Conservation (phyloP, 2,113 vertebrate genomes). For the Otis tarda region DNA sequence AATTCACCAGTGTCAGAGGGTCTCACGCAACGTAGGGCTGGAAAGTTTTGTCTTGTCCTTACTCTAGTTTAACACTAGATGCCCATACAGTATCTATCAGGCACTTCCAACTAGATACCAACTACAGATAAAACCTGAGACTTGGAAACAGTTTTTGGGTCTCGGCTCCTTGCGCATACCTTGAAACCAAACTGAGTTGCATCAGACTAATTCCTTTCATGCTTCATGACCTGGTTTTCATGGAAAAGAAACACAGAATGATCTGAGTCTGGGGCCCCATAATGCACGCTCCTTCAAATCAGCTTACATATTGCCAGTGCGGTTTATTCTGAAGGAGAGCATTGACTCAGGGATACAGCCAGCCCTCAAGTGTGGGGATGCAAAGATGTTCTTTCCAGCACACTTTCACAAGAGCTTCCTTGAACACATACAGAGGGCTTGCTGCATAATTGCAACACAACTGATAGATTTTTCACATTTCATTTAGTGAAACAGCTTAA, state of each 20-base stretch:
- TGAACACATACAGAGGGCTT: neutral
- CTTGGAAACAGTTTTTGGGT: neutral
- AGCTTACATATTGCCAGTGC: neutral
- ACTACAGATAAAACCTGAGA: neutral
- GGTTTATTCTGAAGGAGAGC: neutral
- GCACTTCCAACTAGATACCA: neutral
- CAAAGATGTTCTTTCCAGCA: neutral
- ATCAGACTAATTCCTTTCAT: neutral
- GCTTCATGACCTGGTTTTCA: neutral
- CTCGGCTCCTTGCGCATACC: neutral
- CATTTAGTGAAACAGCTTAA: neutral
- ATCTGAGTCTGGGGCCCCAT: rapidly evolving
- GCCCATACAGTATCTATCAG: neutral
- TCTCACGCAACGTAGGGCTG: neutral
- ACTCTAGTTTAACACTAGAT: neutral
- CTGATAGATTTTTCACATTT: neutral
- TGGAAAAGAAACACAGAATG: neutral
- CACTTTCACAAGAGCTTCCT: neutral
- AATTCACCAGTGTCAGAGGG: neutral
- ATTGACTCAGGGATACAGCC: neutral
- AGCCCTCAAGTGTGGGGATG: neutral
- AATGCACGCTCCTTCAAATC: neutral
- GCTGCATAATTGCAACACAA: neutral
- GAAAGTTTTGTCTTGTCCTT: neutral
- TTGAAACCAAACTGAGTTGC: neutral